phyloP scores from a whole-genome alignment of 2,888 invertebrate species.

The Perithous albicinctus region DNA sequence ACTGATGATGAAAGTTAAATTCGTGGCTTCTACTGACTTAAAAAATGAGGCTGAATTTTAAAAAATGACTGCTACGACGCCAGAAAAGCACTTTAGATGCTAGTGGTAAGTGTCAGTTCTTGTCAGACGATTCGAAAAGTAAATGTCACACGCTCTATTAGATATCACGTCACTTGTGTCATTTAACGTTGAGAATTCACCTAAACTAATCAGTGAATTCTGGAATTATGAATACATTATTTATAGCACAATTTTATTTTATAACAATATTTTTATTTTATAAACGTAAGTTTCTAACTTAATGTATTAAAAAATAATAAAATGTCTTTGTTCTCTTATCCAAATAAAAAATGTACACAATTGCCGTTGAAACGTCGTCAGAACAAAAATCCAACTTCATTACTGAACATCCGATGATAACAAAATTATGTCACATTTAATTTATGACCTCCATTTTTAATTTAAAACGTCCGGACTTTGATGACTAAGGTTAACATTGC shows the following conservation, averaged over 20 bases:
- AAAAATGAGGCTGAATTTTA: not conserved
- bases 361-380: too few species aligned
- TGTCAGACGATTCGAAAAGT: slow-evolving; percentile 17
- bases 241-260: too few species aligned
- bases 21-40: not conserved
- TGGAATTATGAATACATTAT: too few species aligned
- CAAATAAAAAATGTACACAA: too few species aligned
- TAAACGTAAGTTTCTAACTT: not conserved
- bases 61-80: not conserved
- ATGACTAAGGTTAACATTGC: too few species aligned
- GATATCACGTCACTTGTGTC: not conserved
- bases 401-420: too few species aligned
- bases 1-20: not conserved
- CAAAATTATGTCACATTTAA: too few species aligned
- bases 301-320: not conserved
- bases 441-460: too few species aligned
- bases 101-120: slow-evolving; percentile 37
- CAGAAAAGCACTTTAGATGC: not conserved
- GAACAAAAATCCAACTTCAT: too few species aligned
- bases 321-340: too few species aligned
- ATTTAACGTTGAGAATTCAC: slow-evolving; percentile 45
- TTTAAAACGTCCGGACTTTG: too few species aligned
- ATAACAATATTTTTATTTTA: not conserved
- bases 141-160: slow-evolving; percentile 11
- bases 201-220: too few species aligned